Conservation (phyloP, 1,140 invertebrate species). For the Samia ricini region DNA sequence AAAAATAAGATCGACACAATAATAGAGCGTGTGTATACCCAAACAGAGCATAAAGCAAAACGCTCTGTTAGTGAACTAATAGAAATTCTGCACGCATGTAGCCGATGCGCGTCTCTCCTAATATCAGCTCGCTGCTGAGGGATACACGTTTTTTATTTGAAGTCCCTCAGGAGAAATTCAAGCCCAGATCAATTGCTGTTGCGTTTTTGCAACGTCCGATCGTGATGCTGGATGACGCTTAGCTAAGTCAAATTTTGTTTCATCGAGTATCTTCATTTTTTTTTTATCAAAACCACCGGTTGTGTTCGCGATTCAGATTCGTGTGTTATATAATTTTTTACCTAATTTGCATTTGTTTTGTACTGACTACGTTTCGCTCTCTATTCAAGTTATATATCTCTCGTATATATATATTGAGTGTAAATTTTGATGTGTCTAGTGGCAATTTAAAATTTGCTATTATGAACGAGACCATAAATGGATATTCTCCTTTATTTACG, state of each 20-base stretch:
- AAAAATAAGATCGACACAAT: background rate
- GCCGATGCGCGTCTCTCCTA: constrained; percentile 38
- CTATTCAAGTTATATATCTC: too few species aligned
- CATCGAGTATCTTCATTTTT: background rate
- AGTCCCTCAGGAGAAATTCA: constrained; percentile 22
- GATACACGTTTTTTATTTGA: constrained; percentile 37
- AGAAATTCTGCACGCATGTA: constrained; percentile 46
- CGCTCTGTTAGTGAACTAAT: constrained; percentile 44
- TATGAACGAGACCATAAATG: too few species aligned
- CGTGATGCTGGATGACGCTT: background rate
- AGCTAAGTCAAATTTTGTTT: background rate
- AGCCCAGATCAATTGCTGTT: background rate
- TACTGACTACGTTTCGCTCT: too few species aligned
- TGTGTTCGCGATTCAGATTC: too few species aligned
- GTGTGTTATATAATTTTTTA: too few species aligned
- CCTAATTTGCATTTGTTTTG: too few species aligned
- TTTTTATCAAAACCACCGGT: too few species aligned
- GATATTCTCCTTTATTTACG: too few species aligned
- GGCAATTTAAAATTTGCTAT: too few species aligned
- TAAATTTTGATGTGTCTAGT: too few species aligned
- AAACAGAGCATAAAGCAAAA: constrained; percentile 40
- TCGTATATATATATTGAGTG: too few species aligned
- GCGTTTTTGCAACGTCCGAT: constrained; percentile 20
- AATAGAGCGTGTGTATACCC: constrained; percentile 7
- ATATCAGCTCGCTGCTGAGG: constrained; percentile 34